Evolutionary conservation across 2,888 invertebrate species (phyloP), one percentile per base, ranked within the genome.

Genomic region (Onthophagus sagittarius): DNA sequence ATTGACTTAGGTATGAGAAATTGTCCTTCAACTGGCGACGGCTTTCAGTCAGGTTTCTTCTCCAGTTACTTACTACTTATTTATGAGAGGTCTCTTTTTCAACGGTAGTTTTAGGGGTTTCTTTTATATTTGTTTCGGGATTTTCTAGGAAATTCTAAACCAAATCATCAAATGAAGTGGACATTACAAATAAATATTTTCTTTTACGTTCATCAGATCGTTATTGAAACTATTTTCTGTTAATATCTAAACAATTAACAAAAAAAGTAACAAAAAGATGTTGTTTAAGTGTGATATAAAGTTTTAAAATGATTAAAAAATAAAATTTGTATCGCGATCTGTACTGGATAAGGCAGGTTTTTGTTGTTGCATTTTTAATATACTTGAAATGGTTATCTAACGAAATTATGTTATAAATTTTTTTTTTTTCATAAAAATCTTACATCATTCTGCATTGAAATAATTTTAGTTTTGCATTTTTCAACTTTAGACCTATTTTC

Each of bases 381-480:
- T 23, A 23, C 23, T 23, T 23, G 23, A 23, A 23, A 3, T 23
- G 23, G 23, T 23, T 23, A 2, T 23, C 23, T 23, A 23, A 23
- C 1, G 23, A 23, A 23, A 23, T 23, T 2, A 23, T 23, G 23
- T n/a, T n/a, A 98, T 98, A 99, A 84, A 96, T 99, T 77, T 99
- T 99, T 86, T 97, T 98, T 5, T 23, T 23, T 23, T 23, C 98
- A 98, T 94, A 95, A 87, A 87, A 85, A 76, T 63, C 15, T 63
- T 32, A 63, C 39, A 11, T 14, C 32, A 11, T 1, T 1, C 13
- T n/a, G 13, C 62, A 2, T 62, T 11, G n/a, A 11, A 62, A 62
- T 62, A n/a, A 13, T 13, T 62, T 1, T 62, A n/a, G 62, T 62
- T 62, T 62, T 4, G 62, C 2, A 4, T 62, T n/a, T n/a, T 62